Evolutionary conservation across 2,888 invertebrate genomes (phyloP).

Genomic region (Pseudeuparius sepicola): DNA sequence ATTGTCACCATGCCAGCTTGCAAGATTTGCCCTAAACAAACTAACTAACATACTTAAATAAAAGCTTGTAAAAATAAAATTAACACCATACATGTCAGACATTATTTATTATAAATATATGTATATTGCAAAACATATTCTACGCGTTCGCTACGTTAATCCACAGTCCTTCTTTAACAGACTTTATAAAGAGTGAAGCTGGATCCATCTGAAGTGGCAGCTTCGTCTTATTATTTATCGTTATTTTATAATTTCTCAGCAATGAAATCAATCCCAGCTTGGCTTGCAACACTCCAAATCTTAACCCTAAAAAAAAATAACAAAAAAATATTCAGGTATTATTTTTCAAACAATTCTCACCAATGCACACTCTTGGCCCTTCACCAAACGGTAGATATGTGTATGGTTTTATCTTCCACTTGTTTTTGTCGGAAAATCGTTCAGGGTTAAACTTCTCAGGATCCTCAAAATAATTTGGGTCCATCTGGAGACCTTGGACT

Average conservation of each 20-base stretch:
- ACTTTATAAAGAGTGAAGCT: conserved; percentile 17
- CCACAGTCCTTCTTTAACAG: conserved; percentile 24
- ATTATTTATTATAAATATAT: too few relatives aligned
- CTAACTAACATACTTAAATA: too few relatives aligned
- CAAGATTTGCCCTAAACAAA: too few relatives aligned
- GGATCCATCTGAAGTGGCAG: conserved; percentile 24
- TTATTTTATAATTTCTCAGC: conserved; percentile 26
- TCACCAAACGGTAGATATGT: conserved; percentile 34
- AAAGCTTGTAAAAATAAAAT: too few relatives aligned
- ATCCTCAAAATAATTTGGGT: conserved; percentile 28
- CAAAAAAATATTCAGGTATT: not conserved
- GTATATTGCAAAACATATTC: too few relatives aligned
- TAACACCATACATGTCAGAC: too few relatives aligned
- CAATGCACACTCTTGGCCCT: conserved; percentile 35
- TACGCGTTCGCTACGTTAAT: conserved; percentile 21
- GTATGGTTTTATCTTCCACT: conserved; percentile 19
- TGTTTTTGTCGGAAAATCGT: conserved; percentile 25
- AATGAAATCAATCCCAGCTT: conserved; percentile 29
- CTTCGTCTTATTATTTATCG: conserved; percentile 25
- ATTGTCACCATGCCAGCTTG: too few relatives aligned
- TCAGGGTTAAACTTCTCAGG: conserved; percentile 28
- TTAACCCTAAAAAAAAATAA: conserved; percentile 25
- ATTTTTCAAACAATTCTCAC: too few relatives aligned
- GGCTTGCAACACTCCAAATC: conserved; percentile 32
- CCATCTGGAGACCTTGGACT: conserved; percentile 23